Evolutionary conservation across 2,888 invertebrate species (phyloP).

Genomic region (Rhopalosiphum nymphaeae): DNA sequence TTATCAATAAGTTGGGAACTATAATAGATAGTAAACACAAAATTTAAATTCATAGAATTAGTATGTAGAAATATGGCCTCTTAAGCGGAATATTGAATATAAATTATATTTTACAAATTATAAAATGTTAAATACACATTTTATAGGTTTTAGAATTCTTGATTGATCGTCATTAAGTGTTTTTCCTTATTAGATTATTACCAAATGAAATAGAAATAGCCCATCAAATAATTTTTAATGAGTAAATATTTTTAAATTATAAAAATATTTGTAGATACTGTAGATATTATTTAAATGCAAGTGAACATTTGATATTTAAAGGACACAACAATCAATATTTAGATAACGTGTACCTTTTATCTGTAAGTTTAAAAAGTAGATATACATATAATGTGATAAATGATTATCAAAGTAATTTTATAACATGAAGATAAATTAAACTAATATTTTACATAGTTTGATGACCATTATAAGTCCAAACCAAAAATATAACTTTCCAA

Average conservation of each 20-base stretch:
- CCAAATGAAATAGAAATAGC: background rate
- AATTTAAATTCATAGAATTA: background rate
- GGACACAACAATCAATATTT: background rate
- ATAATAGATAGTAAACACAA: background rate
- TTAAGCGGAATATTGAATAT: background rate
- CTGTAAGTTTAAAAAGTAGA: too few species aligned
- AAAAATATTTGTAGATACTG: background rate
- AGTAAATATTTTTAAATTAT: too few species aligned
- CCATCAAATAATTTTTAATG: background rate
- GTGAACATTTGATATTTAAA: background rate
- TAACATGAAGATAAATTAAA: background rate
- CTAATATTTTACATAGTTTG: background rate
- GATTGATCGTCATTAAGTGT: background rate
- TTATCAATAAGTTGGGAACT: background rate
- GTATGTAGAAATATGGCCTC: too few species aligned
- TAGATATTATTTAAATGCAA: background rate
- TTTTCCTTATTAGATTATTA: background rate
- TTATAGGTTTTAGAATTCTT: background rate
- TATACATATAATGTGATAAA: background rate
- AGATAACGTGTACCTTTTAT: background rate
- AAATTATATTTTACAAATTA: background rate
- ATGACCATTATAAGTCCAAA: background rate
- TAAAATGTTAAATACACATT: background rate
- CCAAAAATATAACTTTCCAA: background rate
- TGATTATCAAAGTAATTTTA: background rate